Evolutionary conservation across 1,140 invertebrate species (phyloP), one percentile per base, ranked within the genome.

Genomic region (Arctopsyche grandis): DNA sequence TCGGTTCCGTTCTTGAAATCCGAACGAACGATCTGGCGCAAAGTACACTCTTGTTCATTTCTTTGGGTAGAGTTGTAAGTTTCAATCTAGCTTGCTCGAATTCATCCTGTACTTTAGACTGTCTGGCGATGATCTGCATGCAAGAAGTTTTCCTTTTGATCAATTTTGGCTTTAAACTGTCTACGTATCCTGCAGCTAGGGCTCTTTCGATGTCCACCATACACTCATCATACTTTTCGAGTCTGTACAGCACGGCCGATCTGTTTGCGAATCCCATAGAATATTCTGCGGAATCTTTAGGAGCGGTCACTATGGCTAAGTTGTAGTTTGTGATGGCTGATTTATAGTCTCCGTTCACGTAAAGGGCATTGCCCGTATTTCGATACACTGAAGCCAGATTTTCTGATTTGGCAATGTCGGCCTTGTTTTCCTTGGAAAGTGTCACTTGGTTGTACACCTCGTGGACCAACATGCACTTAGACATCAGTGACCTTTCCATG

Each of bases 191-290:
- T 46, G 87, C 84, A 78, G 86, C 80, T 29, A 90, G 85, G 10
- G 91, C 88, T 77, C 83, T 83, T 43, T 89, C 83, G 78, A 92
- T 90, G 84, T 92, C 91, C 76, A 86, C 83, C 26, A 94, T 71
- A 83, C 92, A 92, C 80, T 92, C 90, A 19, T 89, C 81, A 85
- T 90, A 93, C 56, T 91, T 89, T 75, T 90, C 86, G 79, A 91
- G 84, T 82, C 90, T 86, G 84, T 91, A 92, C n/a, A 93, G 88
- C 3, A 92, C 90, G 38, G 92, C 92, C 38, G 93, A 94, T 84
- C 93, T 90, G 84, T 94, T 94, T 16, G 89, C 91, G 85, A 91
- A 90, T 10, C 92, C 91, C 43, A 92, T 85, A 12, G 88, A 86
- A 78, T 92, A 87, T 84, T 90, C 88, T 78, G 90, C 87, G 16